These are phyloP conservation scores for Oenanthe melanoleuca DNA, from an alignment of 2,113 vertebrate genomes.

Conservation along the genomic window DNA sequence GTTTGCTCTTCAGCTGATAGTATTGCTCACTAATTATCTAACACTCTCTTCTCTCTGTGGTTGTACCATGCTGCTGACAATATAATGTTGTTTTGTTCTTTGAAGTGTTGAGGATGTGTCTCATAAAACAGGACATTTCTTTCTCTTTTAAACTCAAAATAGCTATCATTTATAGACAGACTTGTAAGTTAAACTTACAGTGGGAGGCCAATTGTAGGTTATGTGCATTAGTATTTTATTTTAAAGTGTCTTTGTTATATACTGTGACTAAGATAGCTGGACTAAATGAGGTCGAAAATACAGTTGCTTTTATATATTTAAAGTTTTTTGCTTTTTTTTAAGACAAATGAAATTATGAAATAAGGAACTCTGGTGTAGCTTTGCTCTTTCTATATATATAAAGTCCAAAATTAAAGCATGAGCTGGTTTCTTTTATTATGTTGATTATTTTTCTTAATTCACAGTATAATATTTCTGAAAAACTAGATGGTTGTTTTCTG, in stretches of 20 bases:
- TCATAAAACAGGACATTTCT: neutral
- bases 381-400: neutral
- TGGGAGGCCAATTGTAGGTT: neutral
- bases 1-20: neutral
- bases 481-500: neutral
- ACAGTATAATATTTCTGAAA: neutral
- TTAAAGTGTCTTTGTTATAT: neutral
- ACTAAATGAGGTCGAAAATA: neutral
- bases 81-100: neutral
- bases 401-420: neutral
- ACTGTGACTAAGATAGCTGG: neutral
- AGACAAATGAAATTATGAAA: neutral
- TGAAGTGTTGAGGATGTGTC: neutral
- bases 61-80: neutral
- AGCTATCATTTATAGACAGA: neutral
- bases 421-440: neutral
- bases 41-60: neutral
- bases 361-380: neutral
- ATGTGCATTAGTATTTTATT: neutral
- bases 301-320: neutral
- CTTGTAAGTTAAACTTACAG: neutral
- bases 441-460: neutral
- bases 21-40: neutral
- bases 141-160: neutral
- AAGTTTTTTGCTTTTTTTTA: neutral